A percentile compares a stretch with the other conserved stretches of the same genome.
Conservation (phyloP, 2,888 invertebrate genomes). For the Cataglyphis livida region DNA sequence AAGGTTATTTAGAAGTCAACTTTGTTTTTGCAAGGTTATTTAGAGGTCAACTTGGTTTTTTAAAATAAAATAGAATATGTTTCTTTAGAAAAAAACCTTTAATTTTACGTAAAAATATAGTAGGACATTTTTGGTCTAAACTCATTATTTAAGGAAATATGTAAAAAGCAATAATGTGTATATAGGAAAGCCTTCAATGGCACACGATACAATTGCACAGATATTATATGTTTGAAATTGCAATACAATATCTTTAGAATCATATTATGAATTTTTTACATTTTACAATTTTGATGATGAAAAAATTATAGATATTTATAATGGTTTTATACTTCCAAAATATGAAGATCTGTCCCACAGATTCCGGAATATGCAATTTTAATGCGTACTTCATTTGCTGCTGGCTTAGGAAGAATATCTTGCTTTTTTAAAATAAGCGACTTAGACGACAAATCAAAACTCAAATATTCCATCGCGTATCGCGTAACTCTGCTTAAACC, state of each 20-base stretch:
- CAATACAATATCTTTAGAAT: not conserved
- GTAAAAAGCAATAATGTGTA: too few species aligned
- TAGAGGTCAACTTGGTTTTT: too few species aligned
- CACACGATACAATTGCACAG: too few species aligned
- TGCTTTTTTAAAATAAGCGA: constrained; percentile 74
- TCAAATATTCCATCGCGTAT: constrained; percentile 80
- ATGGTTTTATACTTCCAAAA: constrained; percentile 87
- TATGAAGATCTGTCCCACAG: constrained; percentile 92
- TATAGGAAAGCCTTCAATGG: too few species aligned
- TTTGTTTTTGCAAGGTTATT: too few species aligned
- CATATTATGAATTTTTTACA: not conserved
- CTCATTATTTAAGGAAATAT: too few species aligned
- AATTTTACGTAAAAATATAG: too few species aligned
- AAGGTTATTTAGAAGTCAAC: too few species aligned
- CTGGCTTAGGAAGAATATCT: constrained; percentile 78
- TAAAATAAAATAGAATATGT: too few species aligned
- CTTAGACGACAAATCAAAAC: constrained; percentile 78
- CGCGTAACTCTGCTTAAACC: not conserved
- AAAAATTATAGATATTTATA: not conserved
- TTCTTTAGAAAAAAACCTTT: too few species aligned
- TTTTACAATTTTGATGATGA: not conserved
- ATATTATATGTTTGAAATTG: not conserved
- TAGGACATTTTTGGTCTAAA: too few species aligned
- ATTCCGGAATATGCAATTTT: constrained; percentile 90
- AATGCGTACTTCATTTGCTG: constrained; percentile 88